Evolutionary conservation across 1,140 invertebrate species (phyloP), one percentile per base, ranked within the genome.

Genomic region (Grapholita molesta): DNA sequence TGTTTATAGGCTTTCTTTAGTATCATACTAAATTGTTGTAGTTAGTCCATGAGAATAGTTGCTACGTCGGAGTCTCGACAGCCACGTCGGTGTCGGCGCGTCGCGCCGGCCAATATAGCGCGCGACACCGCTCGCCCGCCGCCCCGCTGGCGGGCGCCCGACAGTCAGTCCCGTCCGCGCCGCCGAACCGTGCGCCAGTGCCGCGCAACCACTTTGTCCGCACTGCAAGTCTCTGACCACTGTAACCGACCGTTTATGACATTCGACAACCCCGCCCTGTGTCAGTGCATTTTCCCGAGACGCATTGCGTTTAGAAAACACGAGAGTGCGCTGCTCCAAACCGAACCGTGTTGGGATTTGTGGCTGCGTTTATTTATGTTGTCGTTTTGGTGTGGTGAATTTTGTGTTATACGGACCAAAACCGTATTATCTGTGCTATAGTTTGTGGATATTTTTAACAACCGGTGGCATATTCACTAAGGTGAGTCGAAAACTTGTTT

Each of bases 321-420:
- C 85, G 80, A 79, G 78, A 85, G 83, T 82, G 79, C 75, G 78
- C 75, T 78, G 72, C 68, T 79, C 70, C 70, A 77, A 73, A 77
- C 69, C 76, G 66, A 77, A 77, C 75, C 64, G 71, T 71, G 57
- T 55, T 74, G 74, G 70, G 75, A 70, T 73, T 79, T 78, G 79
- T 79, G 81, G 75, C 77, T 79, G 82, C 82, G 82, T 89, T 89
- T 91, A 91, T 90, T 89, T 90, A 89, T 91, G 88, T 90, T 91
- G 87, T 90, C 88, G 82, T 90, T 88, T 89, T 89, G 85, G 89
- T 91, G 89, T 89, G 83, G 89, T 91, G 89, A 85, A 90, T 91
- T 89, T 89, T 90, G 89, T 91, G 89, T 80, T 84, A 86, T 85
- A 88, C 85, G 79, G 84, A 88, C 88, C 84, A 90, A 89, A 86